These are phyloP conservation scores for Gymnogyps californianus DNA, from an alignment of 2,113 vertebrate species.

Conservation along the genomic window DNA sequence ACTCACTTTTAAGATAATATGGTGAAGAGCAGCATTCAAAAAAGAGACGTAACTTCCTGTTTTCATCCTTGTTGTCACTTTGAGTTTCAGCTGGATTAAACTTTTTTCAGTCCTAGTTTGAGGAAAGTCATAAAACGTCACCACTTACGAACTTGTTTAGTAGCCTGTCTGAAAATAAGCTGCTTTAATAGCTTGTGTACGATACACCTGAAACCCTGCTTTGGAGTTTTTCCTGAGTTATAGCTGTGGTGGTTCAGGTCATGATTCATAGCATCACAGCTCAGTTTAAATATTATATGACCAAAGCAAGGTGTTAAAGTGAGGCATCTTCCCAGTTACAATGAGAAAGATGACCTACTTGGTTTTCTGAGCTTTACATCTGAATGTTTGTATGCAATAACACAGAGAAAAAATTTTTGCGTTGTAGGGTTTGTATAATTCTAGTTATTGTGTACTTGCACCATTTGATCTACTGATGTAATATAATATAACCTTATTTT, in stretches of 20 bases:
- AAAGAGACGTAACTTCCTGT: background rate
- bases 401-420: accelerated
- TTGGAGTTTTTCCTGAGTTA: background rate
- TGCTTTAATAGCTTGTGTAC: background rate
- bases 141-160: background rate
- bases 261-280: conserved; percentile 24
- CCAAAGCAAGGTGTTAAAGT: background rate
- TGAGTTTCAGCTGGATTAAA: background rate
- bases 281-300: background rate
- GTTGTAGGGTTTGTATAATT: background rate
- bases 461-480: background rate
- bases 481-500: background rate
- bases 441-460: background rate
- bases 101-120: background rate
- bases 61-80: background rate
- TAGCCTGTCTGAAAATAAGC: background rate
- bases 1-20: background rate
- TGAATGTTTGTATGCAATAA: background rate
- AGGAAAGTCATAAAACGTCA: background rate
- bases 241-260: background rate
- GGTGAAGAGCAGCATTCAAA: background rate
- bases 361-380: background rate
- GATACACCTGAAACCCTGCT: background rate
- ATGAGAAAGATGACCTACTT: background rate
- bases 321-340: background rate